Evolutionary conservation across 1,140 invertebrate genomes (phyloP).

Genomic region (Megalonaias nervosa): DNA sequence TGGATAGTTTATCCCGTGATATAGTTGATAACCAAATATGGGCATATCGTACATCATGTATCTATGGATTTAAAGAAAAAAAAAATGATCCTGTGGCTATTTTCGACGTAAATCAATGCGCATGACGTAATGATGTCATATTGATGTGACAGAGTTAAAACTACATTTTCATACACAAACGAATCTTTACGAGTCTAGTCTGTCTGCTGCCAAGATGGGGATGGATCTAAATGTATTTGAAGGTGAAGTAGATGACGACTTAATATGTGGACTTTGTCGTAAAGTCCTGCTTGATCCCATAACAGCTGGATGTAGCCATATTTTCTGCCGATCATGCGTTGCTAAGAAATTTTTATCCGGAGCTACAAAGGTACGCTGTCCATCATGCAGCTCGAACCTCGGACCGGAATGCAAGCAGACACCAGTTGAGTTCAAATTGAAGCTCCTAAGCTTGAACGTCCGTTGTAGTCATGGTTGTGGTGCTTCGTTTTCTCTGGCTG

Average conservation of each 20-base stretch:
- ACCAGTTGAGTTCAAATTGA: slow-evolving; percentile 45
- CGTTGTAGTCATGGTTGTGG: slow-evolving; percentile 54
- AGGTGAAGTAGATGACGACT: slow-evolving; percentile 36
- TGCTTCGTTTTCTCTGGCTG: slow-evolving; percentile 38
- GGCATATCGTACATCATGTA: too few species aligned
- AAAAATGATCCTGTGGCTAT: too few species aligned
- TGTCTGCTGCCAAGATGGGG: slow-evolving; percentile 39
- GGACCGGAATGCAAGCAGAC: slow-evolving; percentile 12
- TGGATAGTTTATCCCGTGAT: too few species aligned
- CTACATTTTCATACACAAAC: not conserved
- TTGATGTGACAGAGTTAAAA: too few species aligned
- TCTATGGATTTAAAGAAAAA: too few species aligned
- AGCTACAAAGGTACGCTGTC: slow-evolving; percentile 35
- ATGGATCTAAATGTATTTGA: slow-evolving; percentile 45
- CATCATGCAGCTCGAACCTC: slow-evolving; percentile 40
- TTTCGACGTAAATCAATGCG: too few species aligned
- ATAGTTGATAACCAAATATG: too few species aligned
- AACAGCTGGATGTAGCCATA: slow-evolving; percentile 43
- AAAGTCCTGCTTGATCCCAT: slow-evolving; percentile 57
- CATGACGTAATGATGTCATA: too few species aligned
- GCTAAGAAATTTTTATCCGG: slow-evolving; percentile 20
- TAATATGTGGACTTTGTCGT: slow-evolving; percentile 50
- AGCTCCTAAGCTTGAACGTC: slow-evolving; percentile 44
- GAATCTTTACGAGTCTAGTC: not conserved
- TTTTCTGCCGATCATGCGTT: slow-evolving; percentile 51